Evolutionary conservation across 2,113 vertebrate genomes (phyloP).

Genomic region (Dasyurus viverrinus): DNA sequence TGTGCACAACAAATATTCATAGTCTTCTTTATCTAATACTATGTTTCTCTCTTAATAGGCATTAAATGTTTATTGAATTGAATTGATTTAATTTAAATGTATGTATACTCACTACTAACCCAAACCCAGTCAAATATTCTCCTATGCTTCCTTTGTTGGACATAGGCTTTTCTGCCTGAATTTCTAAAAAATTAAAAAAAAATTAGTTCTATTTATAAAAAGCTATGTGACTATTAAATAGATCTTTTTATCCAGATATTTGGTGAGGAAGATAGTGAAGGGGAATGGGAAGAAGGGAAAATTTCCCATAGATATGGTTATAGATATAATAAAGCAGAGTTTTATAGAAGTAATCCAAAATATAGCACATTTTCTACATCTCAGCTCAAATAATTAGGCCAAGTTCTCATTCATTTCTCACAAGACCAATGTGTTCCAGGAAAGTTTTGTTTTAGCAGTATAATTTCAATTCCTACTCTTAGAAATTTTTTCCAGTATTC

Average conservation of each 20-base stretch:
- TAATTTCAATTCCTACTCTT: conserved; percentile 64
- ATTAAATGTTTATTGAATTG: background rate
- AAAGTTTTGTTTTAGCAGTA: conserved; percentile 52
- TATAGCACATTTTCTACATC: conserved; percentile 53
- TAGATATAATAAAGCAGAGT: background rate
- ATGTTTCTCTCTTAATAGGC: background rate
- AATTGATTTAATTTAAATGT: background rate
- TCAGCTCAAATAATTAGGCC: conserved; percentile 61
- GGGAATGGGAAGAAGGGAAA: background rate
- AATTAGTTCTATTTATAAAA: conserved; percentile 19
- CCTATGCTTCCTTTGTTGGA: conserved; percentile 56
- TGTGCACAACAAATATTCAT: background rate
- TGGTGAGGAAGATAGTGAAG: conserved; percentile 40
- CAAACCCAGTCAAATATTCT: conserved; percentile 48
- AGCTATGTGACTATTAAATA: conserved; percentile 53
- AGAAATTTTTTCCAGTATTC: conserved; percentile 56
- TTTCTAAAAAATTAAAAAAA: conserved; percentile 24
- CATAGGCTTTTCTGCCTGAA: background rate
- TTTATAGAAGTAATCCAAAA: conserved; percentile 19
- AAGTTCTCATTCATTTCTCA: conserved; percentile 61
- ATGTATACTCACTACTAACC: background rate
- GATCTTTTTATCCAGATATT: conserved; percentile 46
- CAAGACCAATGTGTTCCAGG: conserved; percentile 48
- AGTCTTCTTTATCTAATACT: background rate
- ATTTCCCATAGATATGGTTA: background rate